These are phyloP conservation scores for Lycocerus yunnanus DNA, from an alignment of 2,888 invertebrate species.

Conservation along the genomic window DNA sequence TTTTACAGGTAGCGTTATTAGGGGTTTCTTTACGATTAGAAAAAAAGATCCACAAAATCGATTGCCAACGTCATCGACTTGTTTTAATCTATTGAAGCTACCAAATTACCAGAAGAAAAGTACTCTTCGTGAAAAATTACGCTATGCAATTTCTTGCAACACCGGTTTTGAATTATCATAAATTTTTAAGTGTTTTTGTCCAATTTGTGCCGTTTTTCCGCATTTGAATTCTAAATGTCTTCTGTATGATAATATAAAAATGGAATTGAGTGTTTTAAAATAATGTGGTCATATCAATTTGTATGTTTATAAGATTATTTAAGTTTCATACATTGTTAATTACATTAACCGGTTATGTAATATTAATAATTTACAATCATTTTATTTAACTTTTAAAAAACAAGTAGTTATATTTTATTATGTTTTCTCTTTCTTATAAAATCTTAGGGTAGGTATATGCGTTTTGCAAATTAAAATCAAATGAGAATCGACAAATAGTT, in stretches of 20 bases:
- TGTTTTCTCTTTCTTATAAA: background rate
- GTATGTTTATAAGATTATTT: conserved; percentile 25
- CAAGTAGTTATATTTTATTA: background rate
- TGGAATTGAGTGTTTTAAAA: conserved; percentile 27
- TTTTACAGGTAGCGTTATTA: conserved; percentile 84
- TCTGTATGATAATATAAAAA: conserved; percentile 3
- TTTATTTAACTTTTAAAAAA: background rate
- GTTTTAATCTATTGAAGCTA: conserved; percentile 96
- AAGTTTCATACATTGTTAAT: background rate
- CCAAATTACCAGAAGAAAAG: conserved; percentile 98
- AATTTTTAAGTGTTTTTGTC: conserved; percentile 36
- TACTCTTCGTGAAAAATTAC: conserved; percentile 91
- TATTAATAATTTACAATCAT: background rate
- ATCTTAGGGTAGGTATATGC: background rate
- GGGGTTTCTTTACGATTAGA: conserved; percentile 97
- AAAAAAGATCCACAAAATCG: conserved; percentile 93
- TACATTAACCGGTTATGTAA: background rate
- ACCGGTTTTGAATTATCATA: conserved; percentile 99
- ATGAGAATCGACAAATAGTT: background rate
- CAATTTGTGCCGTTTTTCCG: background rate
- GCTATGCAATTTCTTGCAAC: conserved; percentile 96
- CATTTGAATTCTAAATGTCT: background rate
- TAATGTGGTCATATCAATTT: conserved; percentile 27
- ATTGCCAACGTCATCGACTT: conserved; percentile 98
- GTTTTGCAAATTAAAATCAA: background rate